Base-by-base conservation (phyloP, 2,888 invertebrate species). In the Andrena minutula region DNA sequence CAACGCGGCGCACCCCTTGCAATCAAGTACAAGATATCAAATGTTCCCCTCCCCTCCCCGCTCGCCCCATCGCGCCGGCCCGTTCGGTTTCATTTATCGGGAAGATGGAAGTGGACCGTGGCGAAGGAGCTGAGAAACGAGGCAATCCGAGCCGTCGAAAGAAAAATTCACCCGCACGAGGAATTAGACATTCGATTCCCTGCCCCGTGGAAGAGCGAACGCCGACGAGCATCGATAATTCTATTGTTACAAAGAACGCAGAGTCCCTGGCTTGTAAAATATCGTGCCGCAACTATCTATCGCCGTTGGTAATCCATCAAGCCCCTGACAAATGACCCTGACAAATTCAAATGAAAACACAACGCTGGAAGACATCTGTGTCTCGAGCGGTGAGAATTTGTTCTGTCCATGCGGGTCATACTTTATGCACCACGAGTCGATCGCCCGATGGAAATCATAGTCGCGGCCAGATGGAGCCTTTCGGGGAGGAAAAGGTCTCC, bases 21-120 rank as follows among this genome's bases (percentile, higher is more conserved):
- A 90, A 91, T 91, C 90, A 88, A 85, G 82, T 83, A 87, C 79
- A 80, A 84, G 87, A 88, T 89, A 91, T 90, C 90, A 87, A 91
- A 90, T 85, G 88, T 87, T 87, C 83, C 81, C 76, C 85, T 79
- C 78, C 85, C 64, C 76, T 53, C 82, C 84, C 61, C 56, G 53
- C 56, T 28, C 60, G 30, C 53, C 32, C 71, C 16, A 16, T 16
- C 41, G 8, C 56, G 66, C 3, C 61, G 58, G 66, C 64, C 76
- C 63, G 81, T 87, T 86, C 69, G 72, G 72, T 85, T 85, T 85
- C 85, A 87, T 87, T 87, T 87, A 80, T 86, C 84, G 82, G 79
- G 23, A 2, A 84, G 87, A 88, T 86, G 76, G 87, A 88, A 86
- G 85, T 69, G 80, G 76, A 75, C 78, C 81, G 74, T 82, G 70